A percentile compares a stretch with the other conserved stretches of the same genome.
These are phyloP conservation scores for Tortricodes alternella DNA, from an alignment of 2,888 invertebrate species.

Conservation along the genomic window DNA sequence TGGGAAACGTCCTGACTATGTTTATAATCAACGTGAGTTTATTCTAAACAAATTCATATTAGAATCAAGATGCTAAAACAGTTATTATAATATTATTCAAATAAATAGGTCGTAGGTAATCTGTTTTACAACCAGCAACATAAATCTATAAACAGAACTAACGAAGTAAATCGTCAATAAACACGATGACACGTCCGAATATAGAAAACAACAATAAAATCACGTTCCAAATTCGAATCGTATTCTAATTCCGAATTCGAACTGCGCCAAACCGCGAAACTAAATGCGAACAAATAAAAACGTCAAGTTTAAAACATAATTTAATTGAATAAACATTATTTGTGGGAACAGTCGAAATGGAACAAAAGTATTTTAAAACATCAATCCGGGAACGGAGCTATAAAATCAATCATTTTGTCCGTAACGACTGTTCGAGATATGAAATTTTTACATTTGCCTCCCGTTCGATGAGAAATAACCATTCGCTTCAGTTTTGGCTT, in stretches of 20 bases:
- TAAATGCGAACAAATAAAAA: conserved; percentile 29
- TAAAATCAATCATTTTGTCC: conserved; percentile 79
- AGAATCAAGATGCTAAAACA: background rate
- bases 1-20: background rate
- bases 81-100: conserved; percentile 2
- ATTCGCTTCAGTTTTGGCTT: conserved; percentile 58
- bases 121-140: conserved; percentile 17
- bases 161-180: conserved; percentile 11
- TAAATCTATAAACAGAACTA: conserved; percentile 14
- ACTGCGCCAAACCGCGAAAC: conserved; percentile 21
- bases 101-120: conserved; percentile 5
- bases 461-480: conserved; percentile 33
- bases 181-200: conserved; percentile 20
- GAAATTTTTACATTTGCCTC: conserved; percentile 73
- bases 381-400: conserved; percentile 65
- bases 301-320: conserved; percentile 32
- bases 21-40: background rate
- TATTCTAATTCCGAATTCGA: conserved; percentile 25
- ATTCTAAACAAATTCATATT: background rate
- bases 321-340: conserved; percentile 41
- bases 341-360: conserved; percentile 49
- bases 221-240: conserved; percentile 8
- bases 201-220: conserved; percentile 21
- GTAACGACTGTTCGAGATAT: conserved; percentile 63
- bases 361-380: conserved; percentile 63